Conservation (phyloP, 2,113 vertebrate species). For the Cebus imitator region DNA sequence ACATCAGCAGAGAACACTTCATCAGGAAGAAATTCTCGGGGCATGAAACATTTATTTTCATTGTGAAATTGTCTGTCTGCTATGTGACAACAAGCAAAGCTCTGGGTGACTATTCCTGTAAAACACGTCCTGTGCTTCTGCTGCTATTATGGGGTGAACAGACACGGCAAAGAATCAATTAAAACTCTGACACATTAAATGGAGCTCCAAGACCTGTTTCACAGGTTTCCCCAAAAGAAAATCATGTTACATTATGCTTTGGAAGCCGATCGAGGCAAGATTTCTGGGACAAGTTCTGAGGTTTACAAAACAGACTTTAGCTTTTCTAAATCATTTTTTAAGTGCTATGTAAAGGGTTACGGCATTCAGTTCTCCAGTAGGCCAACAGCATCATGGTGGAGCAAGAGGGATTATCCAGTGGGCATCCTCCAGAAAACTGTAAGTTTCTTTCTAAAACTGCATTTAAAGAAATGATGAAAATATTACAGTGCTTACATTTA, state of each 20-base stretch:
- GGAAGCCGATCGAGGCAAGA: slow-evolving; percentile 61
- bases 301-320: slow-evolving; percentile 38
- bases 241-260: slow-evolving; percentile 39
- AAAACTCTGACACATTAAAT: slow-evolving; percentile 75
- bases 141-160: slow-evolving; percentile 68
- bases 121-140: slow-evolving; percentile 66
- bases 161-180: slow-evolving; percentile 71
- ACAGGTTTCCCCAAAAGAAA: slow-evolving; percentile 70
- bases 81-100: slow-evolving; percentile 69
- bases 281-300: slow-evolving; percentile 57
- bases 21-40: slow-evolving; percentile 12
- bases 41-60: slow-evolving; percentile 30
- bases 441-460: slow-evolving; percentile 33
- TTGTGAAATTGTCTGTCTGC: slow-evolving; percentile 64
- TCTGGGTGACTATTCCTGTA: slow-evolving; percentile 69
- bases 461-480: background rate
- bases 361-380: background rate
- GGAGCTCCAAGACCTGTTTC: slow-evolving; percentile 71
- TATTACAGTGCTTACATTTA: background rate
- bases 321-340: slow-evolving; percentile 43
- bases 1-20: background rate
- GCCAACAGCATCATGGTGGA: slow-evolving; percentile 65
- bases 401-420: slow-evolving; percentile 18
- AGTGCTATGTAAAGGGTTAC: slow-evolving; percentile 57
- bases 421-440: slow-evolving; percentile 59